Percentiles rank a stretch among this genome's conserved stretches.
These are phyloP conservation scores for Microplitis demolitor DNA, from an alignment of 1,140 invertebrate species.

Conservation along the genomic window DNA sequence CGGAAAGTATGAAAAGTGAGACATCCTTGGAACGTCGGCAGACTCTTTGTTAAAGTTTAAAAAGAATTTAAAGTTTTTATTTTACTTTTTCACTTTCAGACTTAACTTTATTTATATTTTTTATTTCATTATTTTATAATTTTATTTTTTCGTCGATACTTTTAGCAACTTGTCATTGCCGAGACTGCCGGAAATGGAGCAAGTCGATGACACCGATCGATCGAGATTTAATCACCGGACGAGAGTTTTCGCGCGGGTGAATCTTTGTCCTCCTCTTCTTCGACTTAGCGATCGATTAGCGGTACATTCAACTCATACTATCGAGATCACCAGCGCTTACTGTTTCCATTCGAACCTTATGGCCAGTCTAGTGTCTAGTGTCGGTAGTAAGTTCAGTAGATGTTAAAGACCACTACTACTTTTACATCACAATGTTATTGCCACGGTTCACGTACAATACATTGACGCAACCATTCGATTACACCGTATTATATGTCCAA, in stretches of 20 bases:
- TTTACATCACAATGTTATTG: too few species aligned
- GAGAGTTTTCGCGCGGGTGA: constrained; percentile 7
- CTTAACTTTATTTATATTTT: neutral
- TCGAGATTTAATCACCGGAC: constrained; percentile 25
- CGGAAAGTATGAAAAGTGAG: constrained; percentile 5
- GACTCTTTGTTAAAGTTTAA: neutral
- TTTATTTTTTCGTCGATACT: neutral
- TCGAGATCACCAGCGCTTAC: neutral
- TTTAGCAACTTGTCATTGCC: neutral
- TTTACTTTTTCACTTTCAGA: neutral
- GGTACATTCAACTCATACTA: neutral
- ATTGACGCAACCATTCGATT: too few species aligned
- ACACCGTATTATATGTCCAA: neutral
- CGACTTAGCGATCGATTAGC: constrained; percentile 26
- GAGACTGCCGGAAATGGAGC: constrained; percentile 9
- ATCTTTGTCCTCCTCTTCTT: constrained; percentile 2
- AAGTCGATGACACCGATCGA: constrained; percentile 26
- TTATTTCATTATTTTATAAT: neutral
- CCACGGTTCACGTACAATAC: too few species aligned
- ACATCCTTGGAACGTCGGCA: neutral
- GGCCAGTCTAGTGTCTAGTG: too few species aligned
- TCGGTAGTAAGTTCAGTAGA: too few species aligned
- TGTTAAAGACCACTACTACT: too few species aligned
- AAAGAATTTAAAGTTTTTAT: neutral
- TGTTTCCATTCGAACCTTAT: too few species aligned